A percentile compares a stretch with the other conserved stretches of the same genome.
Conservation (phyloP, 2,113 vertebrate species). For the Python bivittatus region DNA sequence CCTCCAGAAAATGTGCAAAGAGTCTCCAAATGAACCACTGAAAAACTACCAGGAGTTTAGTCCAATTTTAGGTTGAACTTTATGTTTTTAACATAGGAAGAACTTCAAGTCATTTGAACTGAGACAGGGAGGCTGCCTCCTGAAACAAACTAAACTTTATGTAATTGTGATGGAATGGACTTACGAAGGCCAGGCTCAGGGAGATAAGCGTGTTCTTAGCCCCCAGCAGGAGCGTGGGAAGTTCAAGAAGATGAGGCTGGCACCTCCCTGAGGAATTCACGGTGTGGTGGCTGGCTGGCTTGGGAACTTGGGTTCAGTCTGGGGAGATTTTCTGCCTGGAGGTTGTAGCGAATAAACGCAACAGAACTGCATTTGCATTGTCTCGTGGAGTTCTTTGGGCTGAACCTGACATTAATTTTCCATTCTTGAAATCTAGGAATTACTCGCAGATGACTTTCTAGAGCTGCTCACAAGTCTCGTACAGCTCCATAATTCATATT, state of each 20-base stretch:
- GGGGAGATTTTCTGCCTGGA: too few relatives aligned
- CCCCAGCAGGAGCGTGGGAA: too few relatives aligned
- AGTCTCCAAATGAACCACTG: conserved; percentile 12
- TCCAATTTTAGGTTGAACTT: neutral
- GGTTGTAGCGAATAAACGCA: too few relatives aligned
- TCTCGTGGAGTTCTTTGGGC: too few relatives aligned
- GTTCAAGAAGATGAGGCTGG: too few relatives aligned
- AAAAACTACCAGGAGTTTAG: neutral
- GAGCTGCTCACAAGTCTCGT: neutral
- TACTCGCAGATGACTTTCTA: neutral
- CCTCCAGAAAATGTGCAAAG: neutral
- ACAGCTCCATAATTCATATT: neutral
- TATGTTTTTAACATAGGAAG: neutral
- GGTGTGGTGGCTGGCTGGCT: too few relatives aligned
- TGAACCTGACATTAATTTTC: too few relatives aligned
- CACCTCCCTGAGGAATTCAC: too few relatives aligned
- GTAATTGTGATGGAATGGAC: neutral
- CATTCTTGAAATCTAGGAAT: neutral
- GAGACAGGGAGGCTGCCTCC: neutral
- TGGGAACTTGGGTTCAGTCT: too few relatives aligned
- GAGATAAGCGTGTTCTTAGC: too few relatives aligned
- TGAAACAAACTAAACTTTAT: neutral
- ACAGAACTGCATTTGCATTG: too few relatives aligned
- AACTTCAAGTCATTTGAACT: neutral
- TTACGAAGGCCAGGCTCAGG: too few relatives aligned